Evolutionary conservation across 2,797 vertebrate species (phyloP).

Genomic region (Melanotaenia boesemani): DNA sequence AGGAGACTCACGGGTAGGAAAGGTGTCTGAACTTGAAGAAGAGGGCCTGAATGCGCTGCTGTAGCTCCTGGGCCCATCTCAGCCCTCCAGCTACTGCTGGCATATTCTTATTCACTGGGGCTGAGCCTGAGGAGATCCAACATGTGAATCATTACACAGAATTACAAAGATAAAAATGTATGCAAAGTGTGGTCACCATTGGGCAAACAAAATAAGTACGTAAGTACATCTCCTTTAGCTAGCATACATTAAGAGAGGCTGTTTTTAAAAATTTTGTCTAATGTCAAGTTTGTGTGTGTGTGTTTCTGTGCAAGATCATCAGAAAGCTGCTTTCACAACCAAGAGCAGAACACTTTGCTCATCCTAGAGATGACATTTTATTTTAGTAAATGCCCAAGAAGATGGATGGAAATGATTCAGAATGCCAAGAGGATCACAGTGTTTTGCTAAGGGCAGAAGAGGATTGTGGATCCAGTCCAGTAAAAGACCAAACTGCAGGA

Average conservation of each 20-base stretch:
- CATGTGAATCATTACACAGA: neutral
- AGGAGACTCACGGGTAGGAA: conserved; percentile 83
- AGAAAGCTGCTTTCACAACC: too few relatives aligned
- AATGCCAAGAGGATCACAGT: too few relatives aligned
- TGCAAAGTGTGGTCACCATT: neutral
- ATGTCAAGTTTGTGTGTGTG: neutral
- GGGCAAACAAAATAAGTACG: conserved; percentile 7
- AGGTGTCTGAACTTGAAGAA: conserved; percentile 82
- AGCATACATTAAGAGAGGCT: neutral
- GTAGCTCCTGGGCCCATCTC: conserved; percentile 87
- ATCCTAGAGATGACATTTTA: too few relatives aligned
- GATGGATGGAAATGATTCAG: too few relatives aligned
- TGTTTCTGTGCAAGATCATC: too few relatives aligned
- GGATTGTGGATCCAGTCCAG: too few relatives aligned
- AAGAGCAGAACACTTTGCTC: too few relatives aligned
- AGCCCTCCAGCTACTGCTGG: conserved; percentile 88
- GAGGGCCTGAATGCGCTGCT: conserved; percentile 82
- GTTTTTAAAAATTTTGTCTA: neutral
- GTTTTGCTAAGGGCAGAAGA: too few relatives aligned
- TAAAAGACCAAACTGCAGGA: too few relatives aligned
- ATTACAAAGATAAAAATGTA: conserved; percentile 6
- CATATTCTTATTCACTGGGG: conserved; percentile 89
- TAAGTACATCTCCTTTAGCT: neutral
- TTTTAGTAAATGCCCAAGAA: too few relatives aligned
- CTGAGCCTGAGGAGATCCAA: conserved; percentile 76